phyloP scores from a whole-genome alignment of 2,797 vertebrate genomes.

The Lepus oiostolus region DNA sequence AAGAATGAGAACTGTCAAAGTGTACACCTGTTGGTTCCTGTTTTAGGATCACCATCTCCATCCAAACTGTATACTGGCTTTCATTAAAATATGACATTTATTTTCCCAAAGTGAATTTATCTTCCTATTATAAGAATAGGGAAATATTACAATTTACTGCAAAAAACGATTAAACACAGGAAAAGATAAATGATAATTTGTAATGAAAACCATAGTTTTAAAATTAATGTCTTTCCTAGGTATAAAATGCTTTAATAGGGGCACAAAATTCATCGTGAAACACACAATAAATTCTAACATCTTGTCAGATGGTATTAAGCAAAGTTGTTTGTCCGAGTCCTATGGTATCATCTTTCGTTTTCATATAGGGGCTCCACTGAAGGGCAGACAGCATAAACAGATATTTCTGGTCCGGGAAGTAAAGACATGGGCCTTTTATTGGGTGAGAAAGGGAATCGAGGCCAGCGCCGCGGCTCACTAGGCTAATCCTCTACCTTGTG shows the following conservation, averaged over 20 bases:
- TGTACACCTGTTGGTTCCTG: not conserved
- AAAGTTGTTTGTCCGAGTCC: not conserved
- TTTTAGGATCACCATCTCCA: not conserved
- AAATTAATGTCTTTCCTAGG: constrained; percentile 68
- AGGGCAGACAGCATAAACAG: not conserved
- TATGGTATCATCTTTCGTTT: not conserved
- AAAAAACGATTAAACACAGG: constrained; percentile 29
- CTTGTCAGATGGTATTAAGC: not conserved
- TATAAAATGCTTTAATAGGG: not conserved
- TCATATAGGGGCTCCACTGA: not conserved
- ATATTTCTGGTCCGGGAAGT: not conserved
- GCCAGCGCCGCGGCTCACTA: no score
- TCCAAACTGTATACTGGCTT: constrained; percentile 51
- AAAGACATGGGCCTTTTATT: constrained; percentile 22
- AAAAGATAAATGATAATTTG: constrained; percentile 72
- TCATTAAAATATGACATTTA: constrained; percentile 83
- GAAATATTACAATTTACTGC: constrained; percentile 71
- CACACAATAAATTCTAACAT: not conserved
- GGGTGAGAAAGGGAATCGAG: not conserved
- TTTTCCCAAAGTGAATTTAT: constrained; percentile 73
- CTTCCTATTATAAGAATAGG: constrained; percentile 50
- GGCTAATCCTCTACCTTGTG: no score
- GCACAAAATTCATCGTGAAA: not conserved
- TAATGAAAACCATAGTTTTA: constrained; percentile 69
- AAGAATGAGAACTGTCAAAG: constrained; percentile 75